Evolutionary conservation across 1,140 invertebrate genomes (phyloP), one percentile per base, ranked within the genome.

Genomic region (Xylocopa sonorina): DNA sequence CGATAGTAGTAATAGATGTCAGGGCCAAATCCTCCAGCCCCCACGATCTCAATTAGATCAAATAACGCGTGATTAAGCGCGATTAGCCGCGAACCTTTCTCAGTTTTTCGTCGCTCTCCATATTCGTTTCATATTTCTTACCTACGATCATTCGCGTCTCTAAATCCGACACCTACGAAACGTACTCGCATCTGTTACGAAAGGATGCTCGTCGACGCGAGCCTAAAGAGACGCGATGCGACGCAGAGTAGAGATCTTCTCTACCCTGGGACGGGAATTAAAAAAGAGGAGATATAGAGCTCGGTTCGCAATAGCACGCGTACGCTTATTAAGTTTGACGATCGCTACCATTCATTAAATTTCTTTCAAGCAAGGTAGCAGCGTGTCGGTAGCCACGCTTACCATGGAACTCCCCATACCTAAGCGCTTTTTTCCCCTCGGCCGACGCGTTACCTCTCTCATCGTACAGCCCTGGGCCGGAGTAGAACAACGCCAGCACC

Each of bases 1-100:
- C 74, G 82, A 82, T 85, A 77, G 75, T 73, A 67, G 81, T 80
- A 90, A 92, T 91, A 85, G 91, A 91, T 91, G 90, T 92, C 91
- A 92, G 90, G 91, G 91, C 90, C 88, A 87, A 89, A 88, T 87
- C 86, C 81, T 76, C 57, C 41, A 77, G 78, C 81, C 73, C 84
- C 82, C 82, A 80, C 82, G 80, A 69, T 87, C 87, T 92, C 90
- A 91, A 92, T 92, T 92, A 91, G 85, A 84, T 60, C 81, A 83
- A 91, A 90, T 90, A 72, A 88, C 80, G 79, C 69, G 80, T 78
- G 88, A 92, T 92, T 90, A 89, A 88, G 86, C 82, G 82, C 71
- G 83, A 81, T 89, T 86, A 81, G 63, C 71, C 69, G 79, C 80
- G 67, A 78, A 84, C 72, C 34, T 85, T 85, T 75, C n/a, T n/a